phyloP scores from a whole-genome alignment of 2,888 invertebrate genomes.

The Cylloceria caligata region DNA sequence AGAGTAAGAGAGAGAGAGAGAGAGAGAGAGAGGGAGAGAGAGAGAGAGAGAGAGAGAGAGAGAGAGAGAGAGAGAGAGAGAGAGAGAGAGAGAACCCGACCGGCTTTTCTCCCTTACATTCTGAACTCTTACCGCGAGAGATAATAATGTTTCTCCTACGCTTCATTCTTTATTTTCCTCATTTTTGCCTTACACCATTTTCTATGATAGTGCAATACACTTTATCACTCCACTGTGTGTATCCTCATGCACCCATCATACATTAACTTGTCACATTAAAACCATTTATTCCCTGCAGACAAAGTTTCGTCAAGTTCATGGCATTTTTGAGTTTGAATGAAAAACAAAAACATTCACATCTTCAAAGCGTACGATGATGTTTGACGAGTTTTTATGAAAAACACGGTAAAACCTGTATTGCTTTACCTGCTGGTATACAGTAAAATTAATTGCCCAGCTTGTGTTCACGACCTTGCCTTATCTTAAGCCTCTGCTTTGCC shows the following conservation, averaged over 20 bases:
- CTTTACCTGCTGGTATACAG: slow-evolving; percentile 22
- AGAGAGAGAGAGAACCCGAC: slow-evolving; percentile 7
- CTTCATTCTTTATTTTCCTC: slow-evolving; percentile 43
- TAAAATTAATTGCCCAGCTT: slow-evolving; percentile 26
- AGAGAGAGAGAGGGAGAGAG: background rate
- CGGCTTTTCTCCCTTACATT: slow-evolving; percentile 43
- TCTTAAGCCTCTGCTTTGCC: slow-evolving; percentile 2
- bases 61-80: slow-evolving; percentile 4
- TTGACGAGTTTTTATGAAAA: background rate
- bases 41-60: background rate
- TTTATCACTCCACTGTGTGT: slow-evolving; percentile 18
- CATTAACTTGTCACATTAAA: background rate
- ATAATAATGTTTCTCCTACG: slow-evolving; percentile 66
- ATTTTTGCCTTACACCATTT: slow-evolving; percentile 49
- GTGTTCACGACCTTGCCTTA: slow-evolving; percentile 59
- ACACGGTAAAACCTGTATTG: background rate
- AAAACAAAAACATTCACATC: background rate
- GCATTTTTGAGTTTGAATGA: too few relatives aligned
- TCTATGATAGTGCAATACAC: slow-evolving; percentile 2
- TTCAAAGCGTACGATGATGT: background rate
- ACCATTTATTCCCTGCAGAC: background rate
- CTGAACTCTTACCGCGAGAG: slow-evolving; percentile 42
- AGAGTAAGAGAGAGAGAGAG: slow-evolving; percentile 12
- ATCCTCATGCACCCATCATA: slow-evolving; percentile 34
- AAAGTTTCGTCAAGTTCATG: too few relatives aligned